phyloP scores from a whole-genome alignment of 2,113 vertebrate species.

The Megalops atlanticus region DNA sequence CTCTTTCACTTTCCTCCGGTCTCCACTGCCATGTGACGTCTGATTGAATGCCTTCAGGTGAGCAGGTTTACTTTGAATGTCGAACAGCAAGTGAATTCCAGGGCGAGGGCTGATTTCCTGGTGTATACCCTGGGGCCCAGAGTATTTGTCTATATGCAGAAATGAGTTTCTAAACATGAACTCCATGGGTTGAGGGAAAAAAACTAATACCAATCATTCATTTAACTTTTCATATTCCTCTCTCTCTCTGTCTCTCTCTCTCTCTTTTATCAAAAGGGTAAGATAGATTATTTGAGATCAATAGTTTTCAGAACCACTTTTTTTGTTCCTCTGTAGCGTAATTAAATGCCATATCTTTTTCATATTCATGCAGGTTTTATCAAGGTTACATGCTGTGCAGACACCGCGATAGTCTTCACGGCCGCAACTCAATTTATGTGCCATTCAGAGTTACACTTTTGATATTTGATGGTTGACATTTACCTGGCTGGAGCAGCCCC shows the following conservation, averaged over 20 bases:
- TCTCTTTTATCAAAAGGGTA: constrained; percentile 1
- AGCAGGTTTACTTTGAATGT: neutral
- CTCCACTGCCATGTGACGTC: neutral
- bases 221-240: no score
- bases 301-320: neutral
- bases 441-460: constrained; percentile 3
- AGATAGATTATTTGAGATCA: neutral
- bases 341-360: neutral
- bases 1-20: neutral
- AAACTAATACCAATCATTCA: neutral
- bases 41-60: constrained; percentile 2
- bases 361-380: neutral
- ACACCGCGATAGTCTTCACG: neutral
- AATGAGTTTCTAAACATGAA: neutral
- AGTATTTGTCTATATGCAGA: neutral
- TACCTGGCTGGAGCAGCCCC: neutral
- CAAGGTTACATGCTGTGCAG: neutral
- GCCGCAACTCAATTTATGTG: neutral
- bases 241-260: no score
- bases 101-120: neutral
- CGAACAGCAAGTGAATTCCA: neutral
- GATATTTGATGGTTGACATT: constrained; percentile 9
- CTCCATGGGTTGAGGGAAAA: neutral
- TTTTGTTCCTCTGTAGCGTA: neutral
- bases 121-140: neutral